Conservation (phyloP, 2,797 vertebrate species). For the Tangara arthus region DNA sequence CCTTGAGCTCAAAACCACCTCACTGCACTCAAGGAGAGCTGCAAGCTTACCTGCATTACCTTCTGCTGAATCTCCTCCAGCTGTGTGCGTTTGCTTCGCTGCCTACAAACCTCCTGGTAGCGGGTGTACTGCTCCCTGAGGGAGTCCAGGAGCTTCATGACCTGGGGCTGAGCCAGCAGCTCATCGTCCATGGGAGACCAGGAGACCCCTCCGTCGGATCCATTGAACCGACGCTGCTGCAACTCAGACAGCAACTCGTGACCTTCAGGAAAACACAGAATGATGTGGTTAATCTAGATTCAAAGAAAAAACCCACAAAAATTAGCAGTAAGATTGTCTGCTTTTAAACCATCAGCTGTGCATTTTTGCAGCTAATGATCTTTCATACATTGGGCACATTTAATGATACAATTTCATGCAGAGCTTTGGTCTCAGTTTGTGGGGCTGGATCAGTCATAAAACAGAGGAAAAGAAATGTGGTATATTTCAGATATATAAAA, state of each 20-base stretch:
- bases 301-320: not conserved
- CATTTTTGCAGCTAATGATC: not conserved
- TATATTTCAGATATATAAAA: not conserved
- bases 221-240: conserved; percentile 94
- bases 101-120: conserved; percentile 95
- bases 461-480: not conserved
- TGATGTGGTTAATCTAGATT: not conserved
- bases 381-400: not conserved
- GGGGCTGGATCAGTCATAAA: not conserved
- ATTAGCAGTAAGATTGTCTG: not conserved
- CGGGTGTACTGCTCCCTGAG: conserved; percentile 93
- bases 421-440: not conserved
- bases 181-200: conserved; percentile 99
- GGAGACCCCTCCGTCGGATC: conserved; percentile 89
- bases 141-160: conserved; percentile 94
- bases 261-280: conserved; percentile 72
- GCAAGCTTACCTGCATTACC: conserved; percentile 90
- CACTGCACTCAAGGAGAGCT: not conserved
- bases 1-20: not conserved
- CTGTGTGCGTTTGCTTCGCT: conserved; percentile 92
- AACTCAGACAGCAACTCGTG: conserved; percentile 95
- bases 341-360: not conserved
- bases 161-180: conserved; percentile 95
- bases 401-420: not conserved
- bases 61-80: conserved; percentile 96